These are phyloP conservation scores for Rhingia rostrata DNA, from an alignment of 2,888 invertebrate genomes.

Conservation along the genomic window DNA sequence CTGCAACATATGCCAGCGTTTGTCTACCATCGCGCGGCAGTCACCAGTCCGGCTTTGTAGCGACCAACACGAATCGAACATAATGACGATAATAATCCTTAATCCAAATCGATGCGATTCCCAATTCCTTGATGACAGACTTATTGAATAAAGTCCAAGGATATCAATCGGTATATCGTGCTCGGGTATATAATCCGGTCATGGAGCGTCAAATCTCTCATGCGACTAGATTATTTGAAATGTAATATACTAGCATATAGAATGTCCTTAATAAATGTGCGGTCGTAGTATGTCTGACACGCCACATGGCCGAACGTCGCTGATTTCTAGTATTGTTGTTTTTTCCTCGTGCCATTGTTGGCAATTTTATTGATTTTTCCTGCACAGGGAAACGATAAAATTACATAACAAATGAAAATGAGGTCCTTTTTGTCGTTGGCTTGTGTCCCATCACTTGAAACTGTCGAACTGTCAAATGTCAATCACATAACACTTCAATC, in stretches of 20 bases:
- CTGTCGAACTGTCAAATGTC: conserved; percentile 69
- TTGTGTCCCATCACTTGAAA: conserved; percentile 56
- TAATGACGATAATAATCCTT: conserved; percentile 48
- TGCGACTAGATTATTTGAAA: conserved; percentile 35
- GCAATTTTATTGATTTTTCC: conserved; percentile 52
- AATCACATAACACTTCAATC: conserved; percentile 71
- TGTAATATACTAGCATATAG: conserved; percentile 13
- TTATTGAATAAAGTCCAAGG: conserved; percentile 54
- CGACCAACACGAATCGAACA: background rate
- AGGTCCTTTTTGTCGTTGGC: conserved; percentile 25
- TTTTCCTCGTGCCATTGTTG: background rate
- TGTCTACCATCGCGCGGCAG: no score
- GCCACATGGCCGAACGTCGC: conserved; percentile 23
- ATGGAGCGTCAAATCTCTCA: conserved; percentile 24
- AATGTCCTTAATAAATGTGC: conserved; percentile 37
- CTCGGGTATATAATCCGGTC: conserved; percentile 26
- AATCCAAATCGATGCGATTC: conserved; percentile 28
- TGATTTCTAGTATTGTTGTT: background rate
- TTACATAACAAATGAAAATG: conserved; percentile 48
- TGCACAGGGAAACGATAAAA: conserved; percentile 40
- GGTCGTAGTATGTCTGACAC: conserved; percentile 57
- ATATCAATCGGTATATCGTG: conserved; percentile 24
- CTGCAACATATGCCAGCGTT: no score
- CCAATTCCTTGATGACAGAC: conserved; percentile 30
- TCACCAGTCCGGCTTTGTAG: no score